A percentile compares a stretch with the other conserved stretches of the same genome.
These are phyloP conservation scores for Trichosurus vulpecula DNA, from an alignment of 2,797 vertebrate species.

Conservation along the genomic window DNA sequence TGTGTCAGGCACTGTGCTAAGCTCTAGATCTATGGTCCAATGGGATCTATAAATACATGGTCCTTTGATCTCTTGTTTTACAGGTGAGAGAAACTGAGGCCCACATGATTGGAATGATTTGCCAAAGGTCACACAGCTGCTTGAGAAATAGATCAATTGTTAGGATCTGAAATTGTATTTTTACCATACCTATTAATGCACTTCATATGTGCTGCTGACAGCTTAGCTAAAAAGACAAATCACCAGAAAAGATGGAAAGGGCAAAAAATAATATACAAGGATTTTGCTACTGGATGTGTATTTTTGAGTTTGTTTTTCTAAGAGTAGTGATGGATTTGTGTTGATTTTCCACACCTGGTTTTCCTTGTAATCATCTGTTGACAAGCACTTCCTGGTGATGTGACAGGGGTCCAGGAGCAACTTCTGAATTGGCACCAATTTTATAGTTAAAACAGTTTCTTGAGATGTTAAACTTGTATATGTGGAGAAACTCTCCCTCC, in stretches of 20 bases:
- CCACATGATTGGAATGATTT: neutral
- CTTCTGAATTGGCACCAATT: neutral
- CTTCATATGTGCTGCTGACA: neutral
- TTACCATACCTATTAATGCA: neutral
- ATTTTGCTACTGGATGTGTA: neutral
- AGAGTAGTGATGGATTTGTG: neutral
- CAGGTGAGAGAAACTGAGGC: neutral
- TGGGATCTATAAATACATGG: neutral
- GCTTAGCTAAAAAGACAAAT: neutral
- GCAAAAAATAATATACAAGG: neutral
- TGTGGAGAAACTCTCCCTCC: neutral
- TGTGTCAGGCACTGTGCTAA: neutral
- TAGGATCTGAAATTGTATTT: neutral
- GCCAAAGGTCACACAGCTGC: neutral
- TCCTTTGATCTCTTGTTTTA: neutral
- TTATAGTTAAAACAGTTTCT: neutral
- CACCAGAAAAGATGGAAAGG: neutral
- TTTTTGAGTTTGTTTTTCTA: neutral
- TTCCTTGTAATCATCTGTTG: slow-evolving; percentile 18
- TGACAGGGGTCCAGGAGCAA: neutral
- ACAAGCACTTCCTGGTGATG: neutral
- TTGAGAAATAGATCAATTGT: neutral
- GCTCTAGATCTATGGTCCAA: neutral
- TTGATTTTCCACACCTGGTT: slow-evolving; percentile 26
- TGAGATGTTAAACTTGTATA: neutral